Evolutionary conservation across 53 echinoderm and acorn worm genomes (phyloP).

Genomic region (Zoroaster sp.): DNA sequence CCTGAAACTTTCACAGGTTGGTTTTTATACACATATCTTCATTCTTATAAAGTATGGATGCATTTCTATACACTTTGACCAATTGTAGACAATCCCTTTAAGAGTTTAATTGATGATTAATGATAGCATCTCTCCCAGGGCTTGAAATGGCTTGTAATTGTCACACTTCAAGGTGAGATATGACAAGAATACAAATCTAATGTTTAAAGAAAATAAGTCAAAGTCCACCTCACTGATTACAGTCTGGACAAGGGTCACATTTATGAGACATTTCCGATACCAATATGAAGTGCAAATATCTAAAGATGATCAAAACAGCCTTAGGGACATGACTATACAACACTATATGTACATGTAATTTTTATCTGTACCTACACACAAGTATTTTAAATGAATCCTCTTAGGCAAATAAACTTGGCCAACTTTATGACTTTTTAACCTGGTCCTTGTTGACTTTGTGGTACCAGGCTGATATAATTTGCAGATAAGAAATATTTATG

Average conservation of each 20-base stretch:
- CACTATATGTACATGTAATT: slow-evolving; percentile 1
- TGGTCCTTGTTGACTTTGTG: not conserved
- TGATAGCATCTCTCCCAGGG: not conserved
- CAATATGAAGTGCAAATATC: not conserved
- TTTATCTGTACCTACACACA: not conserved
- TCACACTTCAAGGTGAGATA: slow-evolving; percentile 14
- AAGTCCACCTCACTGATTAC: not conserved
- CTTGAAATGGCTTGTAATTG: not conserved
- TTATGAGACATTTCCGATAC: not conserved
- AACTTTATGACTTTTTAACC: slow-evolving; percentile 9
- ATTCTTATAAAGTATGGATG: no score
- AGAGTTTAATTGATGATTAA: no score
- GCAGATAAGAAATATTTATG: not conserved
- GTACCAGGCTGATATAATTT: not conserved
- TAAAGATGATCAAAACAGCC: not conserved
- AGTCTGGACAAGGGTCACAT: slow-evolving; percentile 31
- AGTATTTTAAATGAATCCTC: not conserved
- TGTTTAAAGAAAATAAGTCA: not conserved
- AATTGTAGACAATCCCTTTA: no score
- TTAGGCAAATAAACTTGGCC: slow-evolving; percentile 2
- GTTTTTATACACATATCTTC: no score
- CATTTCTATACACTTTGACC: no score
- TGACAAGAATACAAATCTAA: not conserved
- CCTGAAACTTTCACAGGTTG: no score
- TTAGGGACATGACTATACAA: not conserved